Percentiles rank a stretch among this genome's conserved stretches.
phyloP scores from a whole-genome alignment of 2,888 invertebrate genomes.

The Acanthopleura granulata region DNA sequence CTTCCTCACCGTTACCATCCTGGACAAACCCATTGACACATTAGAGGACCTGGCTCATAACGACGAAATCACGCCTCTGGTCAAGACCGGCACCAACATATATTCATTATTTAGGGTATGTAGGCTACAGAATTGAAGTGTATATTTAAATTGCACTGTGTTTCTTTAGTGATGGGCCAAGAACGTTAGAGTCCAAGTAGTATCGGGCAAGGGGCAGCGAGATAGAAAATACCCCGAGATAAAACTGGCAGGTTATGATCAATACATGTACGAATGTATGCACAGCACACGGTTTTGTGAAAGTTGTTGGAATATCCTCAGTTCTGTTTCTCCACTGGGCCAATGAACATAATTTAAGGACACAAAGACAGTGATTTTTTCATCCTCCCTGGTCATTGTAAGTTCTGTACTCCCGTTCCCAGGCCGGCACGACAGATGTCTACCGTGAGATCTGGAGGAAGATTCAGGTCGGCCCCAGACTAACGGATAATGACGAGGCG shows the following conservation, averaged over 20 bases:
- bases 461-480: conserved; percentile 25
- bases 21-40: conserved; percentile 38
- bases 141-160: too few species aligned
- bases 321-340: too few species aligned
- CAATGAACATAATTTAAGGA: too few species aligned
- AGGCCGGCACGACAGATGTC: conserved; percentile 21
- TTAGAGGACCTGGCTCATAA: conserved; percentile 36
- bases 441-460: conserved; percentile 26
- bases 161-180: too few species aligned
- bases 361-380: too few species aligned
- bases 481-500: conserved; percentile 36
- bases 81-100: conserved; percentile 36
- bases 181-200: too few species aligned
- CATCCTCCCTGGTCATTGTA: not conserved
- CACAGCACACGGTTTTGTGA: too few species aligned
- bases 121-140: not conserved
- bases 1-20: conserved; percentile 41
- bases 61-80: conserved; percentile 35
- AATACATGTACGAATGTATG: too few species aligned
- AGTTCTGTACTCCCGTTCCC: not conserved
- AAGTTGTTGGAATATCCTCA: too few species aligned
- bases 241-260: too few species aligned
- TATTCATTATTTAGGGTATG: conserved; percentile 36
- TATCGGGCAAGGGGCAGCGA: too few species aligned
- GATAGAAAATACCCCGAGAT: too few species aligned